A percentile compares a stretch with the other conserved stretches of the same genome.
These are phyloP conservation scores for Cephus pygmeus DNA, from an alignment of 2,888 invertebrate species.

Conservation along the genomic window DNA sequence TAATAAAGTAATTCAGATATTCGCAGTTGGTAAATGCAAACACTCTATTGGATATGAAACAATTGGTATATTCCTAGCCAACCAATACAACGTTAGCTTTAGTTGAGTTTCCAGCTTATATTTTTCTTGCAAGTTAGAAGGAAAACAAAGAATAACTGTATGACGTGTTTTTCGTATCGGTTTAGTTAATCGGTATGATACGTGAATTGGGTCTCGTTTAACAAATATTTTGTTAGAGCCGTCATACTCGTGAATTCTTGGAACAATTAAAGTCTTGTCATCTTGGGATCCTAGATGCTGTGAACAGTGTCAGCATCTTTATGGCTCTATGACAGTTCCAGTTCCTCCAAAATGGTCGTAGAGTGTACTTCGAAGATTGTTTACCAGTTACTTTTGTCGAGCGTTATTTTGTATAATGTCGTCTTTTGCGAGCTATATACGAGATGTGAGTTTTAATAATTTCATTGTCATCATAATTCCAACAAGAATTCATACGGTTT, in stretches of 20 bases:
- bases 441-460: slow-evolving; percentile 29
- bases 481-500: neutral
- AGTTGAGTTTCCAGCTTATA: neutral
- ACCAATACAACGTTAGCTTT: neutral
- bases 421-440: slow-evolving; percentile 19
- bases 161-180: neutral
- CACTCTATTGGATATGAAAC: neutral
- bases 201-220: neutral
- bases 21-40: neutral
- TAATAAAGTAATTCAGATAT: neutral
- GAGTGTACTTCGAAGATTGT: slow-evolving; percentile 23
- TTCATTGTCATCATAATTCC: neutral
- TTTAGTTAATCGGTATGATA: neutral
- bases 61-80: neutral
- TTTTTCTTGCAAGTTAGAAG: neutral
- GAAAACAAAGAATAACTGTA: neutral
- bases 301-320: neutral
- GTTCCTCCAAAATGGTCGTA: slow-evolving; percentile 38
- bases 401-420: slow-evolving; percentile 7
- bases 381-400: slow-evolving; percentile 26
- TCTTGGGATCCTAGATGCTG: neutral
- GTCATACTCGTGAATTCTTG: neutral
- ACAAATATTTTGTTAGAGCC: neutral
- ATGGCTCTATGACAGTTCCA: slow-evolving; percentile 31
- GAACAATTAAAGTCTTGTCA: neutral